Evolutionary conservation across 2,797 vertebrate species (phyloP).

Genomic region (Lerista edwardsae): DNA sequence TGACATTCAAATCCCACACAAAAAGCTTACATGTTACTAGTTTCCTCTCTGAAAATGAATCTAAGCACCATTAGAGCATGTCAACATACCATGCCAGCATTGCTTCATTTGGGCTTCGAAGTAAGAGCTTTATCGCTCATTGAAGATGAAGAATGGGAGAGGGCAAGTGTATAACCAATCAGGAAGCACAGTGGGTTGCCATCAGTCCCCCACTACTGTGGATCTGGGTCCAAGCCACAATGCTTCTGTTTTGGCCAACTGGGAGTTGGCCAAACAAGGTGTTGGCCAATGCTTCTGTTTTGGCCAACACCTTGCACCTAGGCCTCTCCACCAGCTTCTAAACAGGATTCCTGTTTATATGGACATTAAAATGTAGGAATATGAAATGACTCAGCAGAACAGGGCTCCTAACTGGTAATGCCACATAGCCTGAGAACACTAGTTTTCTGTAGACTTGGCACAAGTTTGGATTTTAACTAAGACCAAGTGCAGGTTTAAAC

Average conservation of each 20-base stretch:
- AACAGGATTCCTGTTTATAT: not conserved
- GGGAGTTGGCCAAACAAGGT: no score
- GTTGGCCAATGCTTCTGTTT: not conserved
- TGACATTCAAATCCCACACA: constrained; percentile 16
- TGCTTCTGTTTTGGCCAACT: no score
- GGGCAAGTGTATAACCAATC: no score
- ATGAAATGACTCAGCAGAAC: not conserved
- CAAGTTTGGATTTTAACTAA: no score
- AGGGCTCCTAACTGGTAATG: no score
- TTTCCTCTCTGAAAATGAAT: not conserved
- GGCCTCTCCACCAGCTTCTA: not conserved
- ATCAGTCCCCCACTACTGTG: not conserved
- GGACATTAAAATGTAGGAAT: not conserved
- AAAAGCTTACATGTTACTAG: not conserved
- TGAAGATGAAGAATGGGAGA: no score
- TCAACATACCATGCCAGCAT: not conserved
- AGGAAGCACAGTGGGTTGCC: not conserved
- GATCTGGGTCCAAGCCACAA: not conserved
- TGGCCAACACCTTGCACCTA: not conserved
- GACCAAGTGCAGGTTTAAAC: no score
- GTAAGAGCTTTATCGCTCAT: no score
- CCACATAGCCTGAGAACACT: no score
- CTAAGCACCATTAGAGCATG: not conserved
- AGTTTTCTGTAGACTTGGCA: no score
- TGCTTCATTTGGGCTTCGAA: no score